Percentiles rank a stretch among this genome's conserved stretches.
Conservation (phyloP, 92 coral and sea anemone species). For the Palythoa grandiflora region DNA sequence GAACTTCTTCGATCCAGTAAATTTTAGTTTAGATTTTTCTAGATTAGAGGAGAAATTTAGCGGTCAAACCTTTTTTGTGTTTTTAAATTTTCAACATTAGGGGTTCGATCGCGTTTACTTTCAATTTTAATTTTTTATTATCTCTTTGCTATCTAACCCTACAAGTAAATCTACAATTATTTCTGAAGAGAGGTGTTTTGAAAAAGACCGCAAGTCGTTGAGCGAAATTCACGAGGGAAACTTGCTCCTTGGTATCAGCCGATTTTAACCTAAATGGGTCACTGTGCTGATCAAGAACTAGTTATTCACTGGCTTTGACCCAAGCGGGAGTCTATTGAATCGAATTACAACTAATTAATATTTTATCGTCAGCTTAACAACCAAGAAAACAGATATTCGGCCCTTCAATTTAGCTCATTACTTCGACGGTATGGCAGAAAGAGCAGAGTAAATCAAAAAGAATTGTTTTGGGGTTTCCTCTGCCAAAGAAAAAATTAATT, state of each 20-base stretch:
- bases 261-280: background rate
- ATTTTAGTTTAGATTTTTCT: background rate
- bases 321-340: constrained; percentile 72
- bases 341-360: constrained; percentile 60
- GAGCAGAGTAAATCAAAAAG: constrained; percentile 3
- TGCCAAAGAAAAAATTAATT: constrained; percentile 35
- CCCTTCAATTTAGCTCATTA: constrained; percentile 43
- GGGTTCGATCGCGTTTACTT: background rate
- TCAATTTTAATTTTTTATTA: background rate
- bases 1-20: background rate
- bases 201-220: background rate
- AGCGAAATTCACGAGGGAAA: background rate
- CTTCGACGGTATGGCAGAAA: constrained; percentile 24
- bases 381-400: constrained; percentile 58
- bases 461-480: constrained; percentile 60
- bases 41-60: background rate
- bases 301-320: constrained; percentile 52
- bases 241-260: background rate
- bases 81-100: background rate
- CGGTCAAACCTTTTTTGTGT: constrained; percentile 6
- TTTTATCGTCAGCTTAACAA: constrained; percentile 50
- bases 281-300: background rate
- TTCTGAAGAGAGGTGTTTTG: too few species aligned
- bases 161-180: background rate
- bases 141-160: background rate